Evolutionary conservation across 1,140 invertebrate species (phyloP).

Genomic region (Thereuonema tuberculata): DNA sequence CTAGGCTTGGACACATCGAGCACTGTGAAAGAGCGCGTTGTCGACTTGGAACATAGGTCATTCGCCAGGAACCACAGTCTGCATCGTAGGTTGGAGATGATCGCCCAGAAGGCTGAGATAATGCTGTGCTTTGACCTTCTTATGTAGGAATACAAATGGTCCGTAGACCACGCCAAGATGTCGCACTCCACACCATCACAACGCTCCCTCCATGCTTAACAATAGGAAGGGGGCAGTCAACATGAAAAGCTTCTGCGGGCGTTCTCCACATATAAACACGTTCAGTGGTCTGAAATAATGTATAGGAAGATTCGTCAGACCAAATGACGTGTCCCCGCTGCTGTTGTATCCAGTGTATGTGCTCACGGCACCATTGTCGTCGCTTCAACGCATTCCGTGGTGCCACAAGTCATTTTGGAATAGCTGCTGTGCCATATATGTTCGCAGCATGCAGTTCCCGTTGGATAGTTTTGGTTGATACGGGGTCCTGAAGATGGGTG

Average conservation of each 20-base stretch:
- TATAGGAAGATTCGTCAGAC: slow-evolving; percentile 5
- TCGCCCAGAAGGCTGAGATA: slow-evolving; percentile 7
- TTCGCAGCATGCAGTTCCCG: not conserved
- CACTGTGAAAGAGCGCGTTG: slow-evolving; percentile 3
- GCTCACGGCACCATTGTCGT: slow-evolving; percentile 8
- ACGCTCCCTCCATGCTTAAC: slow-evolving; percentile 8
- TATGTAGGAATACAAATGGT: slow-evolving; percentile 9
- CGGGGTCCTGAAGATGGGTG: not conserved
- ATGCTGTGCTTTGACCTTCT: not conserved
- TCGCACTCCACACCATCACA: too few relatives aligned
- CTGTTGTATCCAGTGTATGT: not conserved
- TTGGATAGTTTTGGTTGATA: not conserved
- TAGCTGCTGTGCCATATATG: slow-evolving; percentile 4
- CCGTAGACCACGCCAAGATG: not conserved
- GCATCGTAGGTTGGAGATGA: slow-evolving; percentile 2
- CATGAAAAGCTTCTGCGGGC: slow-evolving; percentile 5
- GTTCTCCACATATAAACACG: slow-evolving; percentile 9
- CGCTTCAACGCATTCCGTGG: slow-evolving; percentile 7
- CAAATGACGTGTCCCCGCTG: too few relatives aligned
- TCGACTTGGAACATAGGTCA: not conserved
- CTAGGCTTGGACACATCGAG: slow-evolving; percentile 1
- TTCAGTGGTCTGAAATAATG: slow-evolving; percentile 7
- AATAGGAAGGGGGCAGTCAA: slow-evolving; percentile 3
- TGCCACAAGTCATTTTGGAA: slow-evolving; percentile 10
- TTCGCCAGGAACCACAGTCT: slow-evolving; percentile 3